Conservation (phyloP, 2,797 vertebrate genomes). For the Atherinosoma microstoma region DNA sequence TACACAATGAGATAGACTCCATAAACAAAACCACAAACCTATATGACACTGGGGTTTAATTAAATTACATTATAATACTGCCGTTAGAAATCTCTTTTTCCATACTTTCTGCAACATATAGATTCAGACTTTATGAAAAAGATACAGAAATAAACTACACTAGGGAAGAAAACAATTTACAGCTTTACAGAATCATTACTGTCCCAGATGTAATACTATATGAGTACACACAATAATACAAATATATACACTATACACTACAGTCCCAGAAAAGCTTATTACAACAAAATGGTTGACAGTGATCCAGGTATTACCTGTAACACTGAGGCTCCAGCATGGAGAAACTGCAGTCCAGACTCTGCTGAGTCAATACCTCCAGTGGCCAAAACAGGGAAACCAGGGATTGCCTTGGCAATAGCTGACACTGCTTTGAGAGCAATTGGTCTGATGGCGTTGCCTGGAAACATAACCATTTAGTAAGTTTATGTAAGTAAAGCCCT, state of each 20-base stretch:
- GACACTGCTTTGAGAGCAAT: conserved; percentile 92
- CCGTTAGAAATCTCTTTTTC: neutral
- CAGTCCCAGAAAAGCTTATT: neutral
- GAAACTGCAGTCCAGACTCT: conserved; percentile 92
- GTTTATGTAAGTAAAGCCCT: neutral
- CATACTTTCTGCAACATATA: no score
- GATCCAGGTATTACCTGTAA: conserved; percentile 85
- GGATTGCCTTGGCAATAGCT: conserved; percentile 87
- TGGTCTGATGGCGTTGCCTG: conserved; percentile 92
- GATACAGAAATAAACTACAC: neutral
- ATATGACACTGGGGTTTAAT: neutral
- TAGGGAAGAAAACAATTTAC: neutral
- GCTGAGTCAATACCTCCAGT: conserved; percentile 97
- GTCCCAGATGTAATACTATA: no score
- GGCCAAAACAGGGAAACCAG: conserved; percentile 91
- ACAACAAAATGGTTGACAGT: conserved; percentile 4
- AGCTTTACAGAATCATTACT: no score
- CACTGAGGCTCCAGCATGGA: conserved; percentile 91
- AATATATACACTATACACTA: no score
- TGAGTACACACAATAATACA: no score
- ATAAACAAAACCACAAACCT: neutral
- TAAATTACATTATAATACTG: no score
- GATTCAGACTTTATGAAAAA: no score
- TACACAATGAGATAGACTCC: conserved; percentile 16
- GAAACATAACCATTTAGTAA: neutral